These are phyloP conservation scores for Eilema caniola DNA, from an alignment of 2,888 invertebrate genomes.

Conservation along the genomic window DNA sequence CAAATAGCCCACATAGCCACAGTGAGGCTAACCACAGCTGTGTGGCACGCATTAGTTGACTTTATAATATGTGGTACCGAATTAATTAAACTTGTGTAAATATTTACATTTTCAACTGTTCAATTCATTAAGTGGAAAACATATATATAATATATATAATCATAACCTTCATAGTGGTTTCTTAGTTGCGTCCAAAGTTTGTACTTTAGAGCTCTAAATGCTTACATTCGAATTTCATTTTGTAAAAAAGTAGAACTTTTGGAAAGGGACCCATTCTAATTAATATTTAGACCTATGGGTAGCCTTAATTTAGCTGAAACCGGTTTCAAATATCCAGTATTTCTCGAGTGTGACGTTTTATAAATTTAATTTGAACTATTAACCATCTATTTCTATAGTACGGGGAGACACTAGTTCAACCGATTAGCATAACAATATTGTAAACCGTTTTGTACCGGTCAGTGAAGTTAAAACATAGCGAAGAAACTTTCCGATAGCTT, in stretches of 20 bases:
- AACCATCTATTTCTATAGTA: conserved; percentile 31
- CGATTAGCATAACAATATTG: conserved; percentile 17
- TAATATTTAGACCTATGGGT: conserved; percentile 28
- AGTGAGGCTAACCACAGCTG: conserved; percentile 7
- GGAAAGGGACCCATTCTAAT: conserved; percentile 24
- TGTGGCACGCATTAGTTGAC: conserved; percentile 12
- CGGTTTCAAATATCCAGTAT: conserved; percentile 32
- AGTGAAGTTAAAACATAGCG: neutral
- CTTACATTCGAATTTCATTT: too few relatives aligned
- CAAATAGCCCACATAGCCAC: conserved; percentile 4
- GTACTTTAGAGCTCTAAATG: too few relatives aligned
- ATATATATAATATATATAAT: conserved; percentile 1
- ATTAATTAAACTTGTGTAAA: neutral
- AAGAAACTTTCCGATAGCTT: conserved; percentile 2
- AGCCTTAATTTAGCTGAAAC: conserved; percentile 34
- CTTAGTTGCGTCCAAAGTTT: too few relatives aligned
- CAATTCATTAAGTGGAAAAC: neutral
- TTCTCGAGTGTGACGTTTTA: conserved; percentile 23
- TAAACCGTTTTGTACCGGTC: neutral
- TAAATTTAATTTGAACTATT: conserved; percentile 43
- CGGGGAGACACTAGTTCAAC: conserved; percentile 11
- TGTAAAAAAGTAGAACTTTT: conserved; percentile 9
- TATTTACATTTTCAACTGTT: neutral
- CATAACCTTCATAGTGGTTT: neutral
- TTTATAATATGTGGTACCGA: conserved; percentile 5